Base-by-base conservation (phyloP, 2,888 invertebrate species). In the Sipha maydis region DNA sequence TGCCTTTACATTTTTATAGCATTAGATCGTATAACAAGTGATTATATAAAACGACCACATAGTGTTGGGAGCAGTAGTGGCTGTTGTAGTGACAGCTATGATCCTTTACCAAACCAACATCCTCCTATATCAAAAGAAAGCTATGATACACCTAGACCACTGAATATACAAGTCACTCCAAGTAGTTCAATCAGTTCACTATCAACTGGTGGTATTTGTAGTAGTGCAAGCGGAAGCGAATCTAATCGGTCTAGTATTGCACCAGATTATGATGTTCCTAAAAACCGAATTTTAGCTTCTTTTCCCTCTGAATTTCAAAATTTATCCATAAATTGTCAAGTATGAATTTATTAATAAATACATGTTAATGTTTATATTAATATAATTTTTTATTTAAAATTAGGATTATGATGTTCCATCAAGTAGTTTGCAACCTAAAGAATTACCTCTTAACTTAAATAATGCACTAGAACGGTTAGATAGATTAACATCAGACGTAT, bases 381-480 rank as follows among this genome's bases (percentile, higher is more conserved):
- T 90, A 90, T 85, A 91, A 91, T 73, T 85, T 19, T 61, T 77
- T 25, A 56, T 73, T 38, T 38, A 41, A 28, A 84, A 71, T 41
- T 93, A 93, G 90, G 92, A 93, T 90, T 95, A 95, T 91, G 95
- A 95, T 91, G 94, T 95, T 83, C 94, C 95, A 4, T 92, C 93
- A 73, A 89, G 88, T 89, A 90, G 84, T 89, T 90, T 92, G 5
- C 91, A 91, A 86, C 91, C 92, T 19, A 95, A 94, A 92, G 95
- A 95, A 91, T 92, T 97, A 89, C 95, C 96, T 0, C 91, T 96
- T 90, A 96, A 96, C 91, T 92, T 96, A 90, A 94, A 94, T 90
- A 95, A 96, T 56, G 96, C 96, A 0, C 92, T 96, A 90, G 96
- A 96, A 90, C 94, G 95, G 85, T 92, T 96, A 90, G 95, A 95